These are phyloP conservation scores for Gerris lacustris DNA, from an alignment of 2,888 invertebrate species.

Conservation along the genomic window DNA sequence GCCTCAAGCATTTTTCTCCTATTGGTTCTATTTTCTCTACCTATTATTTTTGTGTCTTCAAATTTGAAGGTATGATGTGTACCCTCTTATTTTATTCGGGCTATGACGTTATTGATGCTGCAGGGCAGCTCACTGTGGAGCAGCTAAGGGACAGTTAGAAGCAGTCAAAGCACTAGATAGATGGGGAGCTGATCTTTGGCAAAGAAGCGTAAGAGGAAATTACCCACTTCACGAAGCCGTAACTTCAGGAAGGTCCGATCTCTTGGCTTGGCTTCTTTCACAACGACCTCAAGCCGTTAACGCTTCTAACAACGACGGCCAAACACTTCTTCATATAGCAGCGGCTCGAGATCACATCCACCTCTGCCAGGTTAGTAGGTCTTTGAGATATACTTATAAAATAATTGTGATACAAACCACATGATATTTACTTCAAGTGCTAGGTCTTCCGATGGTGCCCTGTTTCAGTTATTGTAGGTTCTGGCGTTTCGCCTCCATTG, in stretches of 20 bases:
- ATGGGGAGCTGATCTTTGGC: conserved; percentile 79
- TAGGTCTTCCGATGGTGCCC: no score
- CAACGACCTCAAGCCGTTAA: conserved; percentile 72
- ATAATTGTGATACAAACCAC: no score
- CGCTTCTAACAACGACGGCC: conserved; percentile 82
- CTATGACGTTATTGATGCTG: no score
- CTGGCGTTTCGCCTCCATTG: no score
- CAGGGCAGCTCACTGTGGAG: conserved; percentile 83
- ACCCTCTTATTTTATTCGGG: no score
- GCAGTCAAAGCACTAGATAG: conserved; percentile 63
- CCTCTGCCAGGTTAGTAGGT: conserved; percentile 57
- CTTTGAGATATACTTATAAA: conserved; percentile 15
- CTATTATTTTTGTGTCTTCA: no score
- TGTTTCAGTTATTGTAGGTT: no score
- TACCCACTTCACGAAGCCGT: conserved; percentile 93
- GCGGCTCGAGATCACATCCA: conserved; percentile 88
- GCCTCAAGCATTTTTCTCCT: no score
- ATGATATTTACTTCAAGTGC: no score
- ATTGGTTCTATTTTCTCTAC: no score
- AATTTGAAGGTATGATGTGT: no score
- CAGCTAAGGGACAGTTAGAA: conserved; percentile 88
- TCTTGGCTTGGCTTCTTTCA: conserved; percentile 76
- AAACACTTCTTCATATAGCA: conserved; percentile 85
- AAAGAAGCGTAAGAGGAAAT: conserved; percentile 85
- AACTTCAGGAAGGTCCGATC: conserved; percentile 73